phyloP scores from a whole-genome alignment of 2,113 vertebrate species.

The Oryctolagus cuniculus region mOryCun1.1 NC_091451.1:42157501-42158000 shows the following conservation, averaged over 20 bases:
- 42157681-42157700: background rate
- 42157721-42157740: constrained; percentile 52
- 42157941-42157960: background rate
- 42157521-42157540: constrained; percentile 78
- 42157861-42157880: constrained; percentile 76
- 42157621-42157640: constrained; percentile 72
- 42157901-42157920: accelerated
- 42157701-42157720: background rate
- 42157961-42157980: accelerated
- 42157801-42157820: constrained; percentile 67
- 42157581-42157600: constrained; percentile 82
- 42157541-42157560: constrained; percentile 78
- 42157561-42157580: constrained; percentile 80
- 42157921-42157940: accelerated
- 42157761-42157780: constrained; percentile 72
- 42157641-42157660: constrained; percentile 68
- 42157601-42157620: constrained; percentile 63
- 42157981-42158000: background rate
- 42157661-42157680: constrained; percentile 2
- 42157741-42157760: constrained; percentile 69
- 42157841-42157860: constrained; percentile 82
- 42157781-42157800: constrained; percentile 62
- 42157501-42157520: constrained; percentile 81
- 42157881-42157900: accelerated
- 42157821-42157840: constrained; percentile 84